A percentile compares a stretch with the other conserved stretches of the same genome.
phyloP scores from a whole-genome alignment of 2,113 vertebrate genomes.

The Megaleporinus macrocephalus region DNA sequence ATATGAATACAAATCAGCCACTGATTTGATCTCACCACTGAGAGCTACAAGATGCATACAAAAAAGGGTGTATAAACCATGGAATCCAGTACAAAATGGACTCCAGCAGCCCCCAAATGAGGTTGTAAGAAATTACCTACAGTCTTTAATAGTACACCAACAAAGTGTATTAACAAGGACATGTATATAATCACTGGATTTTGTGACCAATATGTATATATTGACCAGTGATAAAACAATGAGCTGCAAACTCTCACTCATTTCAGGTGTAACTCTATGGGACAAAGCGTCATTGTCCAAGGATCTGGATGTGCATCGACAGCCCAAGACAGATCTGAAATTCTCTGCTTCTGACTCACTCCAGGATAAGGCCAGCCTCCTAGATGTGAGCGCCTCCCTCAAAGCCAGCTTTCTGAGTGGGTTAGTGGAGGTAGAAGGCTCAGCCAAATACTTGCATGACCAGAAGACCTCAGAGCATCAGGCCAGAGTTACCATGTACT shows the following conservation, averaged over 20 bases:
- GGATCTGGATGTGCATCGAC: neutral
- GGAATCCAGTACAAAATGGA: too few relatives aligned
- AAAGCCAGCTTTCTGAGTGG: constrained; percentile 64
- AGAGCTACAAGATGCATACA: too few relatives aligned
- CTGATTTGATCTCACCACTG: too few relatives aligned
- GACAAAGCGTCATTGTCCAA: constrained; percentile 37
- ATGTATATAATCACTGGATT: too few relatives aligned
- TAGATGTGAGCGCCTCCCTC: constrained; percentile 32
- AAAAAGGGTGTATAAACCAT: too few relatives aligned
- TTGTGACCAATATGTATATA: too few relatives aligned
- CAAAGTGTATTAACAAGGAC: too few relatives aligned
- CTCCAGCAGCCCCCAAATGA: too few relatives aligned
- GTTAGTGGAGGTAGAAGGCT: constrained; percentile 60
- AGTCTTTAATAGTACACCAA: too few relatives aligned
- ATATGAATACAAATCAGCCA: too few relatives aligned
- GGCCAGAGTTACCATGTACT: constrained; percentile 63
- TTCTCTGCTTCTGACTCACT: constrained; percentile 17
- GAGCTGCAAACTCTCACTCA: neutral
- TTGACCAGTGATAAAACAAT: neutral
- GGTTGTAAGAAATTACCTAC: too few relatives aligned
- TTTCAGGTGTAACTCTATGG: constrained; percentile 64
- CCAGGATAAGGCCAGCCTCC: constrained; percentile 4
- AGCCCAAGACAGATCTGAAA: constrained; percentile 18
- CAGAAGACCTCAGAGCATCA: constrained; percentile 52
- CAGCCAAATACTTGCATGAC: constrained; percentile 65